phyloP scores from a whole-genome alignment of 2,113 vertebrate species.

The Cavia aperea region DNA sequence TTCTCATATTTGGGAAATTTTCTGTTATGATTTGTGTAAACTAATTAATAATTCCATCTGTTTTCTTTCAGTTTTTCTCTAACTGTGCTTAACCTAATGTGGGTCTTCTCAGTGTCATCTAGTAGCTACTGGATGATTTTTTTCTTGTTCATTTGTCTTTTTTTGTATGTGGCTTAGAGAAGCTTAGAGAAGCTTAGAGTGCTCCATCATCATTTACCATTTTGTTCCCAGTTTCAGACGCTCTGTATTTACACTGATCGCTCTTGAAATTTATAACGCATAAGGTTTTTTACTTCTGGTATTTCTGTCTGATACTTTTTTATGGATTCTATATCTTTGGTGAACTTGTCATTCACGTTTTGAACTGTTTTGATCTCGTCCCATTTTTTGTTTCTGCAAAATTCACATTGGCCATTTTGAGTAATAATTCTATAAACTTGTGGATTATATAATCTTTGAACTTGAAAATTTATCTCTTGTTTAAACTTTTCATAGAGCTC shows the following conservation, averaged over 20 bases:
- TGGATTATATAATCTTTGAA: not conserved
- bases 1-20: not conserved
- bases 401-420: not conserved
- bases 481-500: not conserved
- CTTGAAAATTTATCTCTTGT: not conserved
- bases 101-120: not conserved
- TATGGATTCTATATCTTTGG: not conserved
- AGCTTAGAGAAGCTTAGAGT: no score
- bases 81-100: not conserved
- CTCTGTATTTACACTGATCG: not conserved
- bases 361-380: not conserved
- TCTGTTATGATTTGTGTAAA: not conserved
- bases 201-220: no score
- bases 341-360: not conserved
- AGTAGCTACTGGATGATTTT: not conserved
- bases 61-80: not conserved
- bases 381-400: not conserved
- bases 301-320: not conserved
- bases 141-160: not conserved
- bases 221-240: not conserved
- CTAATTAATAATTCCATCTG: not conserved
- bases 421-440: not conserved
- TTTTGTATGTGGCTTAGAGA: not conserved
- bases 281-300: not conserved
- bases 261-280: not conserved